Conservation (phyloP, 2,888 invertebrate species). For the Machimus rusticus region DNA sequence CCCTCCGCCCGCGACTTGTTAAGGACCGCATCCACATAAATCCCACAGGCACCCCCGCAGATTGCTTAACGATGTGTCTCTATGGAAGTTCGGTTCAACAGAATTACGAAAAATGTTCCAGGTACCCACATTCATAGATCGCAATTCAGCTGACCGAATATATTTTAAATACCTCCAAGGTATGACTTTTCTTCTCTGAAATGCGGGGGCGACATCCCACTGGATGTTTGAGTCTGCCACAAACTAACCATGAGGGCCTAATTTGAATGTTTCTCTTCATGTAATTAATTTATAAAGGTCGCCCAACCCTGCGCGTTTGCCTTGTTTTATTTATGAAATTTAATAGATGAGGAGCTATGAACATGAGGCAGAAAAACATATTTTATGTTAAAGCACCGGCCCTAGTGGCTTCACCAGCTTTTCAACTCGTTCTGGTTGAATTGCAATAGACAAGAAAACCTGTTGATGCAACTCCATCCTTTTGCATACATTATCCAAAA, state of each 20-base stretch:
- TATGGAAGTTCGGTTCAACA: not conserved
- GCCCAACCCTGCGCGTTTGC: not conserved
- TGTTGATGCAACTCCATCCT: not conserved
- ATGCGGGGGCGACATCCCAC: not conserved
- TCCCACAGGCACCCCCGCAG: not conserved
- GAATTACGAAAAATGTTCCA: not conserved
- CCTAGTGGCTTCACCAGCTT: not conserved
- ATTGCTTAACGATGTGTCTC: not conserved
- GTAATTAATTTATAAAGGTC: not conserved
- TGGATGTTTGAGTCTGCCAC: not conserved
- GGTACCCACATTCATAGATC: not conserved
- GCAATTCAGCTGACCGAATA: not conserved
- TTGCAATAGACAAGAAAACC: not conserved
- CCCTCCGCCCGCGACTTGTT: not conserved
- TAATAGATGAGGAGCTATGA: not conserved
- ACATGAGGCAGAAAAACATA: not conserved
- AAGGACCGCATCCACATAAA: not conserved
- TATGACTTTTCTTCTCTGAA: not conserved
- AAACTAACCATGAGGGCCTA: not conserved
- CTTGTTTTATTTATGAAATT: not conserved
- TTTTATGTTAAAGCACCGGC: not conserved
- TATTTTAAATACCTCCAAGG: not conserved
- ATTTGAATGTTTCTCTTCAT: not conserved
- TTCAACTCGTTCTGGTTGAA: not conserved
- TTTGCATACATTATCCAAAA: not conserved